Base-by-base conservation (phyloP, 1,140 invertebrate genomes). In the Pomacea maculata region DNA sequence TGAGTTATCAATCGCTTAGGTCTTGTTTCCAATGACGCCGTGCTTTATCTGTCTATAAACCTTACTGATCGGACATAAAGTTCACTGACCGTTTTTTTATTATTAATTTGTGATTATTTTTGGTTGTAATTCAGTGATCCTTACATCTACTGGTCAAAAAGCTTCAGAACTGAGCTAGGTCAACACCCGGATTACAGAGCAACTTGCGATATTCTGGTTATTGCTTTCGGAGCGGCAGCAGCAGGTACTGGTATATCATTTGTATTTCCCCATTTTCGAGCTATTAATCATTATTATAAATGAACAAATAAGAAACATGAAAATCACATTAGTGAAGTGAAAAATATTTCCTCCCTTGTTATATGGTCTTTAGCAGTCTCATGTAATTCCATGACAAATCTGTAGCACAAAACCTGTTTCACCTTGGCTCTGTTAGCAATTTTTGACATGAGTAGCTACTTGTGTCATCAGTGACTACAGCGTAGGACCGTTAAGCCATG, bases 161-260 rank as follows among this genome's bases (percentile, higher is more conserved):
- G 81, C 17, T 80, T 82, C 15, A 65, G 71, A 73, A 79, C 63
- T 55, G 82, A 83, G 25, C 21, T 83, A 54, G 73, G 80, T 17
- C 82, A 82, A 52, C 78, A 63, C 1, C 45, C 73, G 45, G 65
- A 73, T 70, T 70, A 79, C 15, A 86, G 84, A 78, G 17, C 85
- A 67, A 76, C 80, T 70, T 88, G 87, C 79, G 68, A 84, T 17
- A 83, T 72, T 11, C 71, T 89, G 9, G 74, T 89, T 17, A 71
- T 88, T 54, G 86, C 88, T 52, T 64, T 85, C 71, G 87, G 87
- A 57, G 81, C 80, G 68, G 88, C 86, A 74, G 88, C 88, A 19
- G 80, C 85, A 84, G 88, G 88, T 89, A 82, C 65, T n/a, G 80
- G 63, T 80, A 72, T 21, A 14, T 34, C 17, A 5, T 57, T 19